Conservation (phyloP, 2,888 invertebrate genomes). For the Catocala fraxini region DNA sequence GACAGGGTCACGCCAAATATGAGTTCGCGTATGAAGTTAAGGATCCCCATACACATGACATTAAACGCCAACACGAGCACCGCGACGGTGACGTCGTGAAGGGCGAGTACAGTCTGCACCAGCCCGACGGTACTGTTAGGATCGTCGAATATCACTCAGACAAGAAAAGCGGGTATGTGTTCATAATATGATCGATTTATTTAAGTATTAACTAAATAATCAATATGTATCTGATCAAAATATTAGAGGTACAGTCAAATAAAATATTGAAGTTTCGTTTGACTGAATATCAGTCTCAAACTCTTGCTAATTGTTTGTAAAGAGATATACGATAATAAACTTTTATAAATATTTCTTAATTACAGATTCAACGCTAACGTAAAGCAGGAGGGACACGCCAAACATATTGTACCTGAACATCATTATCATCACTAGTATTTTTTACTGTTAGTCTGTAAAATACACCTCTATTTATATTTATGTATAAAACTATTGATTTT, state of each 20-base stretch:
- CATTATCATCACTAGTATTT: slow-evolving; percentile 31
- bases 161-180: slow-evolving; percentile 26
- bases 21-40: slow-evolving; percentile 78
- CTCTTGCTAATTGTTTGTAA: too few species aligned
- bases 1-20: slow-evolving; percentile 15
- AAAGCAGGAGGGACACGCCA: slow-evolving; percentile 39
- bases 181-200: too few species aligned
- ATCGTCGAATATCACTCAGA: slow-evolving; percentile 43
- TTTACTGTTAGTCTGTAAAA: too few species aligned
- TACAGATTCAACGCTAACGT: slow-evolving; percentile 53
- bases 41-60: slow-evolving; percentile 81
- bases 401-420: slow-evolving; percentile 42
- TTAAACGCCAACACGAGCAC: slow-evolving; percentile 78
- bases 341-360: neutral
- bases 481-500: too few species aligned
- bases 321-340: too few species aligned
- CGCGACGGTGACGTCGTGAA: slow-evolving; percentile 52
- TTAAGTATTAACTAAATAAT: slow-evolving; percentile 3
- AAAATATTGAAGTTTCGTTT: too few species aligned
- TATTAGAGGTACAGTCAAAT: too few species aligned
- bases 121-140: slow-evolving; percentile 46
- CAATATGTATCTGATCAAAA: too few species aligned
- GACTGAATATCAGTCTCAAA: too few species aligned
- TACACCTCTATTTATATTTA: too few species aligned
- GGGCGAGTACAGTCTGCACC: slow-evolving; percentile 43